A percentile compares a stretch with the other conserved stretches of the same genome.
phyloP scores from a whole-genome alignment of 2,888 invertebrate genomes.

The Timandra comae region DNA sequence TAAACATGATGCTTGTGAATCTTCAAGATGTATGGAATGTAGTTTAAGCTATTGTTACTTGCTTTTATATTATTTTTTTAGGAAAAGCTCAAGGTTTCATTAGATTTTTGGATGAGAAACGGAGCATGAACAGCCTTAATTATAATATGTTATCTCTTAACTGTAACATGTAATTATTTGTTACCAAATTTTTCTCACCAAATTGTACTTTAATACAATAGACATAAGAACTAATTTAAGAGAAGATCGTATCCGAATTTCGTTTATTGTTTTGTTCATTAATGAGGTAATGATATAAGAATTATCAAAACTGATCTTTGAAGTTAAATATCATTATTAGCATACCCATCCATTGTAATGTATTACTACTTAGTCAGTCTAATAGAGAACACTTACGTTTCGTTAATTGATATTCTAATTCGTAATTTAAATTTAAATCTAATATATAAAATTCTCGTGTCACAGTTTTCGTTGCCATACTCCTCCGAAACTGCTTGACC shows the following conservation, averaged over 20 bases:
- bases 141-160: constrained; percentile 29
- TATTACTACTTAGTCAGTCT: too few relatives aligned
- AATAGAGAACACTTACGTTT: too few relatives aligned
- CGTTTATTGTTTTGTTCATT: constrained; percentile 20
- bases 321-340: too few relatives aligned
- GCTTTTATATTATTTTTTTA: constrained; percentile 51
- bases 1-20: constrained; percentile 45
- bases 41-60: constrained; percentile 37
- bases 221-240: constrained; percentile 2
- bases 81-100: constrained; percentile 51
- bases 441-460: too few relatives aligned
- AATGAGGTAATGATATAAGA: constrained; percentile 23
- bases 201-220: constrained; percentile 10
- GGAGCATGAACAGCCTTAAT: constrained; percentile 51
- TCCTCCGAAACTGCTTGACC: too few relatives aligned
- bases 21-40: constrained; percentile 48
- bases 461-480: too few relatives aligned
- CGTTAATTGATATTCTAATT: too few relatives aligned
- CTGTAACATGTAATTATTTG: constrained; percentile 29
- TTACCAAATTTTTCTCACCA: constrained; percentile 9
- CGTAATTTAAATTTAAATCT: too few relatives aligned
- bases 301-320: constrained; percentile 1
- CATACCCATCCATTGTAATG: too few relatives aligned
- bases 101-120: constrained; percentile 45
- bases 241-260: constrained; percentile 16